A percentile compares a stretch with the other conserved stretches of the same genome.
Conservation (phyloP, 2,888 invertebrate genomes). For the Amaurobius ferox region DNA sequence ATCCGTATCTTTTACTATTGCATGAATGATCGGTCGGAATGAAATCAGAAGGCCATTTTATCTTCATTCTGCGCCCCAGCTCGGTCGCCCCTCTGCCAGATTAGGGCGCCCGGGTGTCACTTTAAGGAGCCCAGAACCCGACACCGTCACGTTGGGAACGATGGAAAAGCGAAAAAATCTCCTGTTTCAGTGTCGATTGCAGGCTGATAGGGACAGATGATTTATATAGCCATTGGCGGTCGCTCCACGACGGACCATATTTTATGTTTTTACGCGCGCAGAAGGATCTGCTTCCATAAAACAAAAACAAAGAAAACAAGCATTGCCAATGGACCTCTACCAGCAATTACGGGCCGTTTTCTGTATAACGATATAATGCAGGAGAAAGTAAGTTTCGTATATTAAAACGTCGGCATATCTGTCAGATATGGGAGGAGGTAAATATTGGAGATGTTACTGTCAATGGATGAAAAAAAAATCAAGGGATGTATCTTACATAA, state of each 20-base stretch:
- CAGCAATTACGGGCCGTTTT: not conserved
- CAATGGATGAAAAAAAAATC: no score
- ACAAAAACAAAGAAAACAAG: not conserved
- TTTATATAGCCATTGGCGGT: conserved; percentile 60
- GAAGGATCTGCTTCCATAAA: conserved; percentile 5
- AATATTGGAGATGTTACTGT: no score
- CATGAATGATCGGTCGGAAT: conserved; percentile 64
- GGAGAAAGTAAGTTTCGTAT: not conserved
- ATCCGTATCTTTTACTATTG: conserved; percentile 64
- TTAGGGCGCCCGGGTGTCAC: conserved; percentile 46
- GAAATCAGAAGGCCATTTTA: conserved; percentile 65
- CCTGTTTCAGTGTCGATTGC: conserved; percentile 63
- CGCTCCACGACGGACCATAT: conserved; percentile 47
- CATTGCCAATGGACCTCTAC: not conserved
- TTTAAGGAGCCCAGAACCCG: conserved; percentile 40
- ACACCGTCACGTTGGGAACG: conserved; percentile 18
- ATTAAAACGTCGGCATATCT: no score
- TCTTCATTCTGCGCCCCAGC: conserved; percentile 45
- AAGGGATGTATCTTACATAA: no score
- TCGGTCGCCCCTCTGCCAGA: conserved; percentile 44
- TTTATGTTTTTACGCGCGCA: conserved; percentile 33
- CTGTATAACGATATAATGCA: not conserved
- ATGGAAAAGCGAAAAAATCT: conserved; percentile 35
- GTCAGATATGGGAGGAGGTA: no score
- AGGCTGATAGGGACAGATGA: conserved; percentile 55